Conservation (phyloP, 2,888 invertebrate genomes). For the Sminthurinus aureus region DNA sequence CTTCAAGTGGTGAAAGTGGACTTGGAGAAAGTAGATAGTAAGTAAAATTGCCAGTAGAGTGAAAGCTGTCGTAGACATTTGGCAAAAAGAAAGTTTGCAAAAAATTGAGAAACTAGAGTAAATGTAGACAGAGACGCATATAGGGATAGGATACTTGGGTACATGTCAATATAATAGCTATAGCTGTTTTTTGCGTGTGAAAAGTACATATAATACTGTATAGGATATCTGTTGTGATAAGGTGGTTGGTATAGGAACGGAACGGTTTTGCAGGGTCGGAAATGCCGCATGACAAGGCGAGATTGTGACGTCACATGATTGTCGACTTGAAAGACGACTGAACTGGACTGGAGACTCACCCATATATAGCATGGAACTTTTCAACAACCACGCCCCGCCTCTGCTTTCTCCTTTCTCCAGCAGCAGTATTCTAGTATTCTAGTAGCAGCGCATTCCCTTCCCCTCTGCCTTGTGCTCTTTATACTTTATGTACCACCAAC, state of each 20-base stretch:
- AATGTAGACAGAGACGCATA: not conserved
- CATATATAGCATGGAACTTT: not conserved
- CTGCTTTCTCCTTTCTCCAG: constrained; percentile 41
- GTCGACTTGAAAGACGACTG: not conserved
- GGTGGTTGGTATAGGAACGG: constrained; percentile 37
- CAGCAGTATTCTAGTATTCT: not conserved
- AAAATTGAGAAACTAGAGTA: not conserved
- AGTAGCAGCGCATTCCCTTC: constrained; percentile 36
- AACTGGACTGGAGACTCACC: constrained; percentile 18
- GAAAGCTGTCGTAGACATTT: not conserved
- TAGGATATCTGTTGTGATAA: constrained; percentile 12
- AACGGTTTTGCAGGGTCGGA: constrained; percentile 34
- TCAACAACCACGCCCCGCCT: constrained; percentile 40
- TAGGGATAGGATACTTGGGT: not conserved
- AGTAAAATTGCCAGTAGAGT: constrained; percentile 11
- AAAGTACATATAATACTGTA: not conserved
- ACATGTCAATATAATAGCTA: too few relatives aligned
- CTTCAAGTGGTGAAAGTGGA: constrained; percentile 24
- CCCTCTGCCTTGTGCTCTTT: not conserved
- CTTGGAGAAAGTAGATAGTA: not conserved
- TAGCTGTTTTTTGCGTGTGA: not conserved
- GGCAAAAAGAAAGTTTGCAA: not conserved
- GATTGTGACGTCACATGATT: constrained; percentile 29
- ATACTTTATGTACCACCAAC: not conserved
- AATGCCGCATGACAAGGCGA: constrained; percentile 38